A percentile compares a stretch with the other conserved stretches of the same genome.
phyloP scores from a whole-genome alignment of 1,140 invertebrate species.

The Pemphigus obesinymphae region DNA sequence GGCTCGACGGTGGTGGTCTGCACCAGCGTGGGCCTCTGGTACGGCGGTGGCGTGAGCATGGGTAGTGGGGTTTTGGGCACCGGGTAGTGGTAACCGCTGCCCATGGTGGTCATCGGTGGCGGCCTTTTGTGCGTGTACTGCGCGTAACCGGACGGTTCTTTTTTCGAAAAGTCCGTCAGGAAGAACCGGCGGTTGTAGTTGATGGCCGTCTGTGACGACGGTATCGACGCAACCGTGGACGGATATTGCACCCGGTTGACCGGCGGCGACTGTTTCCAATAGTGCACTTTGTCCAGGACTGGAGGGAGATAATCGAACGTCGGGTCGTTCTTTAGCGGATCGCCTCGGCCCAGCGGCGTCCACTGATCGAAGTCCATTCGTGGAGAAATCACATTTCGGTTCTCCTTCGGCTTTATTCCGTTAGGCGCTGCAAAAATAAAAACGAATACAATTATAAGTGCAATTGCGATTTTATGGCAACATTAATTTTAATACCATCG shows the following conservation, averaged over 20 bases:
- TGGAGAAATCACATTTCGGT: conserved; percentile 57
- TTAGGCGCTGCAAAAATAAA: background rate
- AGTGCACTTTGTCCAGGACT: conserved; percentile 67
- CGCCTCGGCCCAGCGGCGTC: conserved; percentile 69
- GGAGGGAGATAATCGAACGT: conserved; percentile 76
- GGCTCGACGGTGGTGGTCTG: conserved; percentile 47
- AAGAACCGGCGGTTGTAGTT: conserved; percentile 19
- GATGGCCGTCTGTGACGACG: background rate
- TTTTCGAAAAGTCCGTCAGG: conserved; percentile 8
- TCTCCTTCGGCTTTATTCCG: background rate
- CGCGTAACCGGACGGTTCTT: background rate
- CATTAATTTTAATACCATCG: no score
- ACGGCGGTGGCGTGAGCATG: conserved; percentile 65
- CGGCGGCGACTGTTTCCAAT: conserved; percentile 57
- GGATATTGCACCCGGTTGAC: background rate
- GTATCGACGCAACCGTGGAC: background rate
- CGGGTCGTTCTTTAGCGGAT: conserved; percentile 72
- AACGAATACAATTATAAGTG: no score
- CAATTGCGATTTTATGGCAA: no score
- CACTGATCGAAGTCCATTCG: conserved; percentile 70
- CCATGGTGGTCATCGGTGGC: background rate
- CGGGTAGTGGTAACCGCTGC: conserved; percentile 6
- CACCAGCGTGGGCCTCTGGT: conserved; percentile 51
- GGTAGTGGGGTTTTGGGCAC: conserved; percentile 54
- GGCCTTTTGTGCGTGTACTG: background rate